Percentiles rank a stretch among this genome's conserved stretches.
Conservation (phyloP, 2,113 vertebrate species). For the Myrmophylax atrothorax region DNA sequence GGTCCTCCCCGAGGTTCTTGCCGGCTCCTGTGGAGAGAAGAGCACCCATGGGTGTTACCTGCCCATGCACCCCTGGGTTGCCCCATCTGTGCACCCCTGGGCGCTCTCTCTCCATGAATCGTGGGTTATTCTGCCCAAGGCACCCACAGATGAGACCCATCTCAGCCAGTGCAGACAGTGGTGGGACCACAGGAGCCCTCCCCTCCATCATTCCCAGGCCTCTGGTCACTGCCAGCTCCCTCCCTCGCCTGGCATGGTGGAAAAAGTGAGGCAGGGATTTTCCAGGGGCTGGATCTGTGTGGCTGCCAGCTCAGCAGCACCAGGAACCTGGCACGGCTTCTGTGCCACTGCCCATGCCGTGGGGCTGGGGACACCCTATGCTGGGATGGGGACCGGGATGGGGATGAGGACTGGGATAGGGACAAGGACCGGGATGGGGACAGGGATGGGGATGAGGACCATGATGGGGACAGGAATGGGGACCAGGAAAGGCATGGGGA, state of each 20-base stretch:
- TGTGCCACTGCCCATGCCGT: rapidly evolving
- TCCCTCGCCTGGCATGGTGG: neutral
- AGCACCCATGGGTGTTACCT: neutral
- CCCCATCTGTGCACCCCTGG: neutral
- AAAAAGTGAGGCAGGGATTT: constrained; percentile 28
- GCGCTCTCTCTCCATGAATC: rapidly evolving
- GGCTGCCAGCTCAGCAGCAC: neutral
- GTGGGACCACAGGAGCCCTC: neutral
- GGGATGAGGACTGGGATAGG: neutral
- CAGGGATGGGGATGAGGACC: neutral
- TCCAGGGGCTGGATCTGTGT: neutral
- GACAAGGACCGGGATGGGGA: too few relatives aligned
- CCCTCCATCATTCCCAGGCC: neutral
- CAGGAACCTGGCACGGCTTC: rapidly evolving
- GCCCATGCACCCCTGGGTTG: neutral
- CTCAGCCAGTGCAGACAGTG: rapidly evolving
- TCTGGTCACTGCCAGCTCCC: neutral
- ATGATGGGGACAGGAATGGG: neutral
- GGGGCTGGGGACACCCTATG: neutral
- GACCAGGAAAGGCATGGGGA: neutral
- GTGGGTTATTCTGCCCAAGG: neutral
- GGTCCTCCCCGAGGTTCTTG: neutral
- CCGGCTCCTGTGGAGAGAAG: constrained; percentile 45
- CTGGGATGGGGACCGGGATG: rapidly evolving
- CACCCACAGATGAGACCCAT: neutral